These are phyloP conservation scores for Probosciger aterrimus DNA, from an alignment of 2,113 vertebrate genomes.

Conservation along the genomic window DNA sequence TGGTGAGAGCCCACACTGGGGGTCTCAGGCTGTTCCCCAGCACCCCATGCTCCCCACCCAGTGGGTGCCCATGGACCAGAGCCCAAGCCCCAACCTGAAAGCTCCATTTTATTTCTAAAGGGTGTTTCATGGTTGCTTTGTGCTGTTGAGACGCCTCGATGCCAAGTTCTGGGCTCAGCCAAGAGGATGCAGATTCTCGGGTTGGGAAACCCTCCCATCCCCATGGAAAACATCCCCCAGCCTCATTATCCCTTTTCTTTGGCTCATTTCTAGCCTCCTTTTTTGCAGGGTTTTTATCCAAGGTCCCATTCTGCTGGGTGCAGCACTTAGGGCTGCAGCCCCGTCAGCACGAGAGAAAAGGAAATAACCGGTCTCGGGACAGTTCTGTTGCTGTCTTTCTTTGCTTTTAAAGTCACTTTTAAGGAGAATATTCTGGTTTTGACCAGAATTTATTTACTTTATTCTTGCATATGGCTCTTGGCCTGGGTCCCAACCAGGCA, in stretches of 20 bases:
- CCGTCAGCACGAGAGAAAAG: background rate
- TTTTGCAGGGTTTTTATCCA: background rate
- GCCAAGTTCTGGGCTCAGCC: constrained; percentile 26
- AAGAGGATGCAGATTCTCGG: background rate
- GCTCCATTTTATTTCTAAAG: constrained; percentile 7
- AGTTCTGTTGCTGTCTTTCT: background rate
- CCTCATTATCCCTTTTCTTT: background rate
- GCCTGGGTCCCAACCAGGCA: constrained; percentile 47
- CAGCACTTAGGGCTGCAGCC: background rate
- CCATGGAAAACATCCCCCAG: background rate
- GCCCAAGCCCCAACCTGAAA: background rate
- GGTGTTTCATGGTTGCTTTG: constrained; percentile 33
- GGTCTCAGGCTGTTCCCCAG: background rate
- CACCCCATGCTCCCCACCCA: background rate
- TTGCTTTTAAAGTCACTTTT: constrained; percentile 30
- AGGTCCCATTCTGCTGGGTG: background rate
- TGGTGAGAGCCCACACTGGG: accelerated
- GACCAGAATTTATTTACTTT: constrained; percentile 62
- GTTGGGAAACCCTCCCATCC: background rate
- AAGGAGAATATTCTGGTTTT: constrained; percentile 59
- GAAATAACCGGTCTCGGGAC: background rate
- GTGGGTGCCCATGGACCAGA: no score
- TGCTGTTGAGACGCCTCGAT: constrained; percentile 15
- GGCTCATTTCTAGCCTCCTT: background rate
- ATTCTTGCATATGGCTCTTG: constrained; percentile 52